phyloP scores from a whole-genome alignment of 2,113 vertebrate genomes.

The Daphoenositta chrysoptera region DNA sequence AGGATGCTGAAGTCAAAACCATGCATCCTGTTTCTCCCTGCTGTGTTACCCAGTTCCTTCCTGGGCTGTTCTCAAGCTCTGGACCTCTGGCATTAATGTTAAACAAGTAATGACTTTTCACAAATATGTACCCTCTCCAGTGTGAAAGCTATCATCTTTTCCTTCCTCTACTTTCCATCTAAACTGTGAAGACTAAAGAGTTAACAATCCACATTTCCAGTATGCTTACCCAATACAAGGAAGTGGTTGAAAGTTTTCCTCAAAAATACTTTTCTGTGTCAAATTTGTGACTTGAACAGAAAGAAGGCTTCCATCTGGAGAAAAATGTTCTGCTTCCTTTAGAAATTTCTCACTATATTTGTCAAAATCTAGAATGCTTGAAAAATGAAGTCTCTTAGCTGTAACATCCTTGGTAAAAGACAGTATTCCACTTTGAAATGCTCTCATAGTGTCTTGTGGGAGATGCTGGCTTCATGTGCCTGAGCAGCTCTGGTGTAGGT shows the following conservation, averaged over 20 bases:
- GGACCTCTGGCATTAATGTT: background rate
- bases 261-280: background rate
- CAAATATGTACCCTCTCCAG: rapidly evolving
- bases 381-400: background rate
- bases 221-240: background rate
- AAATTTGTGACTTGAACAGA: background rate
- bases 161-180: background rate
- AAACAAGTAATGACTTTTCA: background rate
- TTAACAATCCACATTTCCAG: background rate
- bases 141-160: background rate
- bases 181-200: background rate
- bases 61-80: background rate
- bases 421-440: background rate
- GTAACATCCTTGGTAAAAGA: background rate
- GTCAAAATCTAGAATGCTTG: background rate
- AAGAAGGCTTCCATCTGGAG: background rate
- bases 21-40: background rate
- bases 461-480: background rate
- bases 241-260: background rate
- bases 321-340: background rate
- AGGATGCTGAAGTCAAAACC: background rate
- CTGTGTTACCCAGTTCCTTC: background rate
- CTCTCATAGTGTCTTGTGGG: background rate
- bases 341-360: background rate
- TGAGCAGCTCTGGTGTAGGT: background rate